Conservation (phyloP, 2,888 invertebrate species). For the Clitarchus hookeri region DNA sequence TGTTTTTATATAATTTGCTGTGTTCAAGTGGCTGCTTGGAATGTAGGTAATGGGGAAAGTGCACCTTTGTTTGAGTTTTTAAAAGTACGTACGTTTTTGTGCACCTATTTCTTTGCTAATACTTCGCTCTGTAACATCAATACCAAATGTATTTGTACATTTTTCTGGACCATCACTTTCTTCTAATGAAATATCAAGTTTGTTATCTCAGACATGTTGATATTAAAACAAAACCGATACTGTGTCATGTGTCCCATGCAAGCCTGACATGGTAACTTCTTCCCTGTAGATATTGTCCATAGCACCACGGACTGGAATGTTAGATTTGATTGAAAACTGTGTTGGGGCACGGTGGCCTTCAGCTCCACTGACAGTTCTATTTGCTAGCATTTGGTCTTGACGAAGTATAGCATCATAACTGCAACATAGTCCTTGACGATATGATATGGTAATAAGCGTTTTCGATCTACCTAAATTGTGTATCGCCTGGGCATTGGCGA, state of each 20-base stretch:
- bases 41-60: neutral
- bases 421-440: neutral
- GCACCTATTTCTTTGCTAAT: neutral
- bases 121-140: neutral
- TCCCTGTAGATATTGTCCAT: slow-evolving; percentile 5
- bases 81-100: neutral
- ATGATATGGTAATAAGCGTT: neutral
- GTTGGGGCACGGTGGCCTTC: neutral
- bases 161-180: neutral
- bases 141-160: neutral
- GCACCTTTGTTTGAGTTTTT: neutral
- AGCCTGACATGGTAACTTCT: neutral
- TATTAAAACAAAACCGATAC: neutral
- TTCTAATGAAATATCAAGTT: too few relatives aligned
- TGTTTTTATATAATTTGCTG: neutral
- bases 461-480: neutral
- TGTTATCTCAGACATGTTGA: too few relatives aligned
- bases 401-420: neutral
- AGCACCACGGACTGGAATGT: neutral
- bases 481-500: neutral
- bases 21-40: neutral
- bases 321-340: neutral
- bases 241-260: neutral
- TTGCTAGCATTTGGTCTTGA: slow-evolving; percentile 3
- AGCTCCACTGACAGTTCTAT: neutral